phyloP scores from a whole-genome alignment of 2,113 vertebrate species.

The Pachycephala philippinensis region DNA sequence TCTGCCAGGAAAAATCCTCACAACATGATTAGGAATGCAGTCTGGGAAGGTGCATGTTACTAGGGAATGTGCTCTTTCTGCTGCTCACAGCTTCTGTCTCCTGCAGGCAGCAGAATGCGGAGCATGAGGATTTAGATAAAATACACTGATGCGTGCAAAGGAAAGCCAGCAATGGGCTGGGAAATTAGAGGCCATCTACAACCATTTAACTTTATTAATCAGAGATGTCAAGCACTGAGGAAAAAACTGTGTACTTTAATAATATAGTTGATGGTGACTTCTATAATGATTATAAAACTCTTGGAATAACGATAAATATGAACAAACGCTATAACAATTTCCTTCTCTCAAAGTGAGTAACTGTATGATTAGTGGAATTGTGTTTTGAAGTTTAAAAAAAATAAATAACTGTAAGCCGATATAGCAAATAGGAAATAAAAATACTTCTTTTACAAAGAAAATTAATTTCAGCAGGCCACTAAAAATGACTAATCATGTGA shows the following conservation, averaged over 20 bases:
- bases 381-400: neutral
- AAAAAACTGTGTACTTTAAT: neutral
- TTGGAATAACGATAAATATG: neutral
- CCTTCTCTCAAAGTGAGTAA: neutral
- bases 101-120: neutral
- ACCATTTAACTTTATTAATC: neutral
- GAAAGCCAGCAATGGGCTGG: neutral
- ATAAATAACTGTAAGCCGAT: neutral
- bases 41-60: neutral
- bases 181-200: neutral
- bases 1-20: neutral
- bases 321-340: neutral
- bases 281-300: neutral
- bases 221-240: neutral
- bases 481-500: neutral
- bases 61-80: neutral
- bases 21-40: neutral
- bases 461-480: neutral
- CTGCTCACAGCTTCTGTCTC: neutral
- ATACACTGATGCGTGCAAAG: neutral
- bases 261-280: neutral
- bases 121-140: neutral
- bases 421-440: neutral
- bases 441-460: neutral
- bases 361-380: neutral